Evolutionary conservation across 1,140 invertebrate species (phyloP).

Genomic region (Trichoplusia ni): DNA sequence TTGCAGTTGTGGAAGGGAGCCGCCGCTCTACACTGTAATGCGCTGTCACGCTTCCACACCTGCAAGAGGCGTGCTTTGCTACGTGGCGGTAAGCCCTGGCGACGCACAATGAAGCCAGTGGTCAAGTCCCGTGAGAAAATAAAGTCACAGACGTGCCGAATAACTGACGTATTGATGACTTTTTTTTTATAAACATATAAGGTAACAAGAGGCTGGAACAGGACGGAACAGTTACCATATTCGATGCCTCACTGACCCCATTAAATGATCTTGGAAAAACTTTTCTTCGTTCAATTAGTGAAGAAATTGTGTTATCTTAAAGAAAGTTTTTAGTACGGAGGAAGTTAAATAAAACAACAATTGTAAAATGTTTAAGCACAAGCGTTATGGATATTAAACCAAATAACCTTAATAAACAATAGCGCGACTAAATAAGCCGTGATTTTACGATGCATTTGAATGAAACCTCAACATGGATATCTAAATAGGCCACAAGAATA

Average conservation of each 20-base stretch:
- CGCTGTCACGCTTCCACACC: no score
- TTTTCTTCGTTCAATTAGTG: background rate
- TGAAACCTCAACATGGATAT: background rate
- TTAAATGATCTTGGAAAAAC: background rate
- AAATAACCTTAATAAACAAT: background rate
- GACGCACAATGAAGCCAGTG: no score
- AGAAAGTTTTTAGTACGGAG: no score
- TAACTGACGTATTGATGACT: conserved; percentile 15
- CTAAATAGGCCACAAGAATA: conserved; percentile 2
- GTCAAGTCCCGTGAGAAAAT: conserved; percentile 25
- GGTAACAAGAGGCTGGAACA: background rate
- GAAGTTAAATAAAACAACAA: no score
- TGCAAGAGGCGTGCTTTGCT: no score
- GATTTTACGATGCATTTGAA: no score
- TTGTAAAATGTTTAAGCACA: background rate
- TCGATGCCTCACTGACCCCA: background rate
- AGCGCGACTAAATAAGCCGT: background rate
- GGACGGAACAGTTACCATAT: background rate
- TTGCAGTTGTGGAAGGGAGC: no score
- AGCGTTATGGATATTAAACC: background rate
- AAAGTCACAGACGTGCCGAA: background rate
- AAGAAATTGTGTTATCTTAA: background rate
- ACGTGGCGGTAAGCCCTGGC: no score
- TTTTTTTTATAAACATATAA: conserved; percentile 5
- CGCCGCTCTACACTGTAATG: no score